Evolutionary conservation across 2,797 vertebrate species (phyloP).

Genomic region (Sciurus carolinensis): DNA sequence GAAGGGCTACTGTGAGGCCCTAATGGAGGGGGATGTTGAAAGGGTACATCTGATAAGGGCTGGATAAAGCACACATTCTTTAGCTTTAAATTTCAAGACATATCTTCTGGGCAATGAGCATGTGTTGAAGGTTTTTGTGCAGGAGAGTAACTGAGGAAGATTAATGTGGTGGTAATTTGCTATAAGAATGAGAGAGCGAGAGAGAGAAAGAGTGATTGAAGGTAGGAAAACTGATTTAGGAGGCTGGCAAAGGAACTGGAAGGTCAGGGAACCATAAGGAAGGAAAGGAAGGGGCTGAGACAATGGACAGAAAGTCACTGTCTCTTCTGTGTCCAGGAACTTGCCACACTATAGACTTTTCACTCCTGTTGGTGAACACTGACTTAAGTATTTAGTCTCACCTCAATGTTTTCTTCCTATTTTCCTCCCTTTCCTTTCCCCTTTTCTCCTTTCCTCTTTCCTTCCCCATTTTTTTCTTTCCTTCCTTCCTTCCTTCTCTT

Average conservation of each 20-base stretch:
- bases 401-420: fast-evolving
- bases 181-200: not conserved
- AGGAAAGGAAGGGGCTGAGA: not conserved
- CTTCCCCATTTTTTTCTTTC: not conserved
- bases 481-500: too few species aligned
- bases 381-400: not conserved
- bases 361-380: not conserved
- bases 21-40: constrained; percentile 41
- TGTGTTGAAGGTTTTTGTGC: constrained; percentile 47
- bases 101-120: constrained; percentile 2
- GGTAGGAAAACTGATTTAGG: not conserved
- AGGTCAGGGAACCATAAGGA: not conserved
- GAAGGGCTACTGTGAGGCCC: not conserved
- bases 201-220: not conserved
- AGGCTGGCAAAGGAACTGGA: not conserved
- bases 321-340: not conserved
- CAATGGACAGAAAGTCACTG: not conserved
- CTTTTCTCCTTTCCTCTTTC: not conserved
- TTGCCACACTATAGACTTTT: not conserved
- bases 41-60: constrained; percentile 39
- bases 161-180: not conserved
- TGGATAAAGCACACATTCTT: not conserved
- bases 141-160: constrained; percentile 46
- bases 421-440: fast-evolving
- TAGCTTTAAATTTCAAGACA: constrained; percentile 21